Evolutionary conservation across 1,140 invertebrate genomes (phyloP).

Genomic region (Drosophila busckii): DNA sequence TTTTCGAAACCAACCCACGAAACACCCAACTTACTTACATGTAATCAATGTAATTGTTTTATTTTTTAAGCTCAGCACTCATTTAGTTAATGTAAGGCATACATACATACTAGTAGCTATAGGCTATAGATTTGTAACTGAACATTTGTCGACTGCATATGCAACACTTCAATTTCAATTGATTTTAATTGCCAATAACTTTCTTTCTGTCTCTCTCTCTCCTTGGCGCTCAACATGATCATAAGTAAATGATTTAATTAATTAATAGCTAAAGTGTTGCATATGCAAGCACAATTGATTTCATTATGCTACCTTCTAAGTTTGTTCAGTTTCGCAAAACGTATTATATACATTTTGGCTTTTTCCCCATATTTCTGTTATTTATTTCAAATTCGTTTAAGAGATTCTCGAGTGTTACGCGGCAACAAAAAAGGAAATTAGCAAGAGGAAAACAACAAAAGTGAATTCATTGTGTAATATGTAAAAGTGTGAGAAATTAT

Average conservation of each 20-base stretch:
- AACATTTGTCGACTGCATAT: constrained; percentile 13
- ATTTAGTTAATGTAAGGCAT: too few species aligned
- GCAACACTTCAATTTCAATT: too few species aligned
- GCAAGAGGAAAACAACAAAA: constrained; percentile 39
- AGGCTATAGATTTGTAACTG: constrained; percentile 16
- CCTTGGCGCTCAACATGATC: constrained; percentile 18
- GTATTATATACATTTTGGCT: constrained; percentile 67
- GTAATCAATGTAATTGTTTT: constrained; percentile 34
- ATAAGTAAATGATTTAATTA: not conserved
- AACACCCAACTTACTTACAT: constrained; percentile 31
- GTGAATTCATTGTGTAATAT: constrained; percentile 76
- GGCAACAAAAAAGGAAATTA: constrained; percentile 50
- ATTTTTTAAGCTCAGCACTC: constrained; percentile 25
- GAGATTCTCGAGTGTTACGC: constrained; percentile 70
- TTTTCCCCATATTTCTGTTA: constrained; percentile 69
- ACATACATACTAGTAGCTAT: too few species aligned
- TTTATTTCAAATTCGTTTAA: constrained; percentile 75
- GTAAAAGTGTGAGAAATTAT: constrained; percentile 71
- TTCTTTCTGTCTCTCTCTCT: too few species aligned
- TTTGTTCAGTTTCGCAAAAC: constrained; percentile 60
- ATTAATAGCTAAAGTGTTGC: constrained; percentile 21
- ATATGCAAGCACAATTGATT: constrained; percentile 40
- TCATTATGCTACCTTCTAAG: constrained; percentile 52
- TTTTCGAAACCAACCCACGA: constrained; percentile 34
- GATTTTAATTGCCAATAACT: too few species aligned